phyloP scores from a whole-genome alignment of 2,888 invertebrate genomes.

The Spodoptera littoralis region DNA sequence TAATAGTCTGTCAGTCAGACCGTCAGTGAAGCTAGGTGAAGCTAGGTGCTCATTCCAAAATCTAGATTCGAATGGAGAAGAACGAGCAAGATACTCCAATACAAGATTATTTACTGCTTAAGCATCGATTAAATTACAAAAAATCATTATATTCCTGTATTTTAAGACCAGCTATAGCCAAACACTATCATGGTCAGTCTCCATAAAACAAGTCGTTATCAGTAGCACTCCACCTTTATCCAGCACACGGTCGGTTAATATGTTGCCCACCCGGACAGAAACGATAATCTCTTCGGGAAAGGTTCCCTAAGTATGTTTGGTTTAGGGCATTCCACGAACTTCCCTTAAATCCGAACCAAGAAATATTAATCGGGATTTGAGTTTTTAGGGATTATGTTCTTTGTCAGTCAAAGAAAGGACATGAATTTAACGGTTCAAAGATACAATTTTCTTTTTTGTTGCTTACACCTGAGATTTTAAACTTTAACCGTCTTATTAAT shows the following conservation, averaged over 20 bases:
- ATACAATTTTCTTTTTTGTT: not conserved
- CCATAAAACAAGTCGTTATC: constrained; percentile 2
- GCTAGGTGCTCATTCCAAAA: too few species aligned
- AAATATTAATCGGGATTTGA: constrained; percentile 45
- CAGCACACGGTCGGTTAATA: constrained; percentile 39
- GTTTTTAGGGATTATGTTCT: constrained; percentile 24
- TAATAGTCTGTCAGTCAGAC: too few species aligned
- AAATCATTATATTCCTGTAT: too few species aligned
- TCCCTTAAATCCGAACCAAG: constrained; percentile 23
- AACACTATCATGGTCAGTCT: too few species aligned
- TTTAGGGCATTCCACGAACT: constrained; percentile 41
- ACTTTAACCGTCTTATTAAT: too few species aligned
- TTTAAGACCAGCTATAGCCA: too few species aligned
- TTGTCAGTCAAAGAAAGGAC: constrained; percentile 9
- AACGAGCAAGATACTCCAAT: too few species aligned
- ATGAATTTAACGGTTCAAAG: constrained; percentile 25
- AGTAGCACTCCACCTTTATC: constrained; percentile 20
- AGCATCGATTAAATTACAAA: too few species aligned
- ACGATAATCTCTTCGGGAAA: constrained; percentile 50
- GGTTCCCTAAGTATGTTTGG: constrained; percentile 49
- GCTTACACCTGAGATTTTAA: too few species aligned
- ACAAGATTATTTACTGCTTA: too few species aligned
- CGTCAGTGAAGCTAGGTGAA: too few species aligned
- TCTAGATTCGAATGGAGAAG: too few species aligned
- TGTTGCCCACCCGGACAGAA: constrained; percentile 39